phyloP scores from a whole-genome alignment of 2,888 invertebrate species.

The Drosophila histrio region DNA sequence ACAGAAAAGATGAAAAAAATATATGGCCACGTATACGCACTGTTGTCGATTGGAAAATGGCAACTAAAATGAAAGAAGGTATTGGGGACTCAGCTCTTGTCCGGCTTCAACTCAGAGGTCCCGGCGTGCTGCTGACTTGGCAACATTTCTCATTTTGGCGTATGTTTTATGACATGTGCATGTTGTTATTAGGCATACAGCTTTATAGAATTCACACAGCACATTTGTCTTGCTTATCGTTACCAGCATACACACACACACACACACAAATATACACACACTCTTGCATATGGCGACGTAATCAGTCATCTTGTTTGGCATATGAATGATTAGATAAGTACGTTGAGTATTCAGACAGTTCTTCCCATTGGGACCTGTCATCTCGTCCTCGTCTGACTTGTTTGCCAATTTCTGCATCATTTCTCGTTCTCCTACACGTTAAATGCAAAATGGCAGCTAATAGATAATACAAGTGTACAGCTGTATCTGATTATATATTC shows the following conservation, averaged over 20 bases:
- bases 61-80: not conserved
- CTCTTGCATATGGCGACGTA: constrained; percentile 56
- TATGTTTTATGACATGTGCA: constrained; percentile 71
- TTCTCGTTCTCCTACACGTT: constrained; percentile 13
- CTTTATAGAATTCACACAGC: constrained; percentile 71
- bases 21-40: constrained; percentile 55
- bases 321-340: constrained; percentile 70
- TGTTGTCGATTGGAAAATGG: constrained; percentile 8
- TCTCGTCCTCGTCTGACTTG: constrained; percentile 18
- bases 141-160: constrained; percentile 60
- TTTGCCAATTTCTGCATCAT: constrained; percentile 55
- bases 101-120: not conserved
- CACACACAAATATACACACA: not conserved
- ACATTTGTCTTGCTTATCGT: constrained; percentile 76
- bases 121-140: constrained; percentile 58
- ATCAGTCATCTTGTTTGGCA: constrained; percentile 76
- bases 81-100: not conserved
- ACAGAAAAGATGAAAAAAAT: not conserved
- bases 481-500: not conserved
- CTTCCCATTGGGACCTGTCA: constrained; percentile 33
- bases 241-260: not conserved
- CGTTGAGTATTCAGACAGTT: constrained; percentile 19
- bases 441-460: constrained; percentile 51
- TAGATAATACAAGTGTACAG: constrained; percentile 43
- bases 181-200: constrained; percentile 64